Percentiles rank a stretch among this genome's conserved stretches.
phyloP scores from a whole-genome alignment of 2,113 vertebrate genomes.

The Corvus hawaiiensis region DNA sequence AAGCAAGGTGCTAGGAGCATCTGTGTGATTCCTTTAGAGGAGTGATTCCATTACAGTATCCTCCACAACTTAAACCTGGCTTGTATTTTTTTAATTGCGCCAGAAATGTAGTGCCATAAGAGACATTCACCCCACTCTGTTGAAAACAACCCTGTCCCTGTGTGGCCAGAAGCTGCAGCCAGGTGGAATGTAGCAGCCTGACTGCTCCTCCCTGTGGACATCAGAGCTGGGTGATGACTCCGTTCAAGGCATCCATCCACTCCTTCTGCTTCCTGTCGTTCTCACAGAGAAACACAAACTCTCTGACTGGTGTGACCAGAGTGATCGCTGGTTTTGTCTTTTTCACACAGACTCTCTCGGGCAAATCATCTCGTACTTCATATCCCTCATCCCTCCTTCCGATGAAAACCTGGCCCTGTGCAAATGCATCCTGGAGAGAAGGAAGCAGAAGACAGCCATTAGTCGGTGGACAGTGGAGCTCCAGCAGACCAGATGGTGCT shows the following conservation, averaged over 20 bases:
- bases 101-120: background rate
- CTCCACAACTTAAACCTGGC: background rate
- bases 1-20: background rate
- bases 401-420: constrained; percentile 84
- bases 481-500: background rate
- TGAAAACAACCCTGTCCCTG: background rate
- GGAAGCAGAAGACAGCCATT: background rate
- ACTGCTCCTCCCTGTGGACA: background rate
- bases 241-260: constrained; percentile 81
- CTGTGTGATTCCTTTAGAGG: background rate
- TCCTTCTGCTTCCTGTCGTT: constrained; percentile 82
- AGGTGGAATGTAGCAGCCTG: background rate
- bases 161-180: background rate
- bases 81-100: background rate
- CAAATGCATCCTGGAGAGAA: constrained; percentile 81
- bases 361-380: constrained; percentile 71
- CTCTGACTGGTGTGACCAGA: constrained; percentile 77
- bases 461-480: background rate
- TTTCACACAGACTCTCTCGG: constrained; percentile 72
- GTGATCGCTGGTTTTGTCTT: constrained; percentile 81
- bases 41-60: background rate
- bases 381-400: constrained; percentile 82
- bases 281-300: constrained; percentile 87
- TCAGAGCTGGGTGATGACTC: constrained; percentile 73
- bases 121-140: background rate